Conservation (phyloP, 2,113 vertebrate species). For the Passer domesticus region DNA sequence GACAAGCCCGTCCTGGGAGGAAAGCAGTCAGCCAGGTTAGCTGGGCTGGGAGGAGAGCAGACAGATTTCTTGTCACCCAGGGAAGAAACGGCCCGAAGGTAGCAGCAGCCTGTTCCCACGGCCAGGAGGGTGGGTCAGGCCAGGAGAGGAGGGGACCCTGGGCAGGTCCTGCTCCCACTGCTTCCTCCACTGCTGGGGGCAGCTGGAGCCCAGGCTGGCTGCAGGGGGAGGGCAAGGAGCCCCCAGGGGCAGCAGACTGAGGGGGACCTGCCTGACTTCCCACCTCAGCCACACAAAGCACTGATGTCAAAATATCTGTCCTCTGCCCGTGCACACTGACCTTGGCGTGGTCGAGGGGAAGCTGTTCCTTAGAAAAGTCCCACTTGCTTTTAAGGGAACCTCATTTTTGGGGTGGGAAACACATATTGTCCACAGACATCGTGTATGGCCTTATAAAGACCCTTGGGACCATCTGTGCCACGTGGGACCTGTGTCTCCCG, state of each 20-base stretch:
- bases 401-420: not conserved
- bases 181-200: not conserved
- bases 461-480: accelerated
- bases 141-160: accelerated
- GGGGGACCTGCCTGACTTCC: not conserved
- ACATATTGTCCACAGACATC: accelerated
- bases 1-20: not conserved
- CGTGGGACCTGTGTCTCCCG: not conserved
- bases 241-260: not conserved
- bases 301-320: not conserved
- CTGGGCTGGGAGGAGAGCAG: not conserved
- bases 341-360: not conserved
- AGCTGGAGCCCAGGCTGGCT: not conserved
- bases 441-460: not conserved
- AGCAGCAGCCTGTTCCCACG: not conserved
- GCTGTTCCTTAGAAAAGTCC: not conserved
- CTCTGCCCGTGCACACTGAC: accelerated
- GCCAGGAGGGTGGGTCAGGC: not conserved
- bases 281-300: accelerated
- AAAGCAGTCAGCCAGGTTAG: not conserved
- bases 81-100: not conserved
- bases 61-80: not conserved
- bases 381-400: not conserved
- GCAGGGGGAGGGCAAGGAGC: accelerated
- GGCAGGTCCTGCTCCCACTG: not conserved